Evolutionary conservation across 2,888 invertebrate genomes (phyloP).

Genomic region (Epirrhoe tristata): DNA sequence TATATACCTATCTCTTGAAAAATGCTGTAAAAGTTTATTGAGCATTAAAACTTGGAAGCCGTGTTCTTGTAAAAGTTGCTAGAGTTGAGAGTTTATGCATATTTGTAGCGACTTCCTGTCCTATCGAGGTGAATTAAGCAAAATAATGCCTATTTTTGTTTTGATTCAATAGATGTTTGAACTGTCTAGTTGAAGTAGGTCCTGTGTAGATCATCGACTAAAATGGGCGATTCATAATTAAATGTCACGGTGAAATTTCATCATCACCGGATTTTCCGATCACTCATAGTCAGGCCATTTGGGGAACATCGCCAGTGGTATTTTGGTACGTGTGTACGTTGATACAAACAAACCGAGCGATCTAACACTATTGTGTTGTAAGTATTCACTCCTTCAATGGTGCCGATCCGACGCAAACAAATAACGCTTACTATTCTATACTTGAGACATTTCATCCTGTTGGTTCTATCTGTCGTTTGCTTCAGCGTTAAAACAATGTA

Average conservation of each 20-base stretch:
- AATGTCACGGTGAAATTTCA: conserved; percentile 48
- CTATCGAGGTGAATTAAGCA: conserved; percentile 57
- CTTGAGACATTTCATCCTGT: conserved; percentile 79
- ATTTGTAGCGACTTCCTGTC: conserved; percentile 66
- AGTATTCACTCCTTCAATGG: conserved; percentile 78
- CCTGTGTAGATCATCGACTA: conserved; percentile 72
- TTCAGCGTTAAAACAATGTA: conserved; percentile 83
- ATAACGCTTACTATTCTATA: conserved; percentile 79
- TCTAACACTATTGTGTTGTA: conserved; percentile 79
- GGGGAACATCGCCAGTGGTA: conserved; percentile 68
- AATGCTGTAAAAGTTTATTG: conserved; percentile 69
- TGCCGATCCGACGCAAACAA: conserved; percentile 71
- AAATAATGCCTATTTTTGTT: conserved; percentile 65
- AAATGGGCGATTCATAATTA: conserved; percentile 49
- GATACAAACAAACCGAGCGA: conserved; percentile 64
- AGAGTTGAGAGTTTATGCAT: conserved; percentile 68
- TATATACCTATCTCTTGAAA: conserved; percentile 57
- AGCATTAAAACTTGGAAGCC: conserved; percentile 64
- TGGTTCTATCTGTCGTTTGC: conserved; percentile 83
- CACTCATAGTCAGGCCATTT: conserved; percentile 75
- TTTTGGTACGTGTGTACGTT: conserved; percentile 66
- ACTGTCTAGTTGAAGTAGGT: conserved; percentile 75
- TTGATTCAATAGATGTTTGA: conserved; percentile 68
- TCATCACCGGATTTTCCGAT: conserved; percentile 50
- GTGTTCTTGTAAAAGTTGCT: conserved; percentile 69